phyloP scores from a whole-genome alignment of 2,888 invertebrate species.

The Eulithis prunata region DNA sequence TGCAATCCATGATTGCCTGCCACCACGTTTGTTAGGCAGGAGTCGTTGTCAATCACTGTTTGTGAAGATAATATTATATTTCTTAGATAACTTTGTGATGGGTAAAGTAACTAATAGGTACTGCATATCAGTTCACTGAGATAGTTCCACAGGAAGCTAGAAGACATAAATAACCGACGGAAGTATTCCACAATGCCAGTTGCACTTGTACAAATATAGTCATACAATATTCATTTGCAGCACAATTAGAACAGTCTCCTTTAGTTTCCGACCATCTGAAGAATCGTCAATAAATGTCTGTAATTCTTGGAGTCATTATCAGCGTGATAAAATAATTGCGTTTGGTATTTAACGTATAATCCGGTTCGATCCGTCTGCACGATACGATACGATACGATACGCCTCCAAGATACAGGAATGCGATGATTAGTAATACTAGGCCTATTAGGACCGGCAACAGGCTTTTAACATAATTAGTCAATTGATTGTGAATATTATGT shows the following conservation, averaged over 20 bases:
- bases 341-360: constrained; percentile 7
- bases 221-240: too few relatives aligned
- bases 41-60: constrained; percentile 3
- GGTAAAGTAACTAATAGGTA: constrained; percentile 1
- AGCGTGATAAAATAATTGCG: neutral
- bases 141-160: neutral
- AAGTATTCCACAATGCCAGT: too few relatives aligned
- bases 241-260: too few relatives aligned
- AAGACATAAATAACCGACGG: too few relatives aligned
- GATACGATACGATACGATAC: constrained; percentile 8
- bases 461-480: too few relatives aligned
- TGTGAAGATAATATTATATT: constrained; percentile 1
- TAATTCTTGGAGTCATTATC: constrained; percentile 1
- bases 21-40: neutral
- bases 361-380: constrained; percentile 12
- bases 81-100: constrained; percentile 3
- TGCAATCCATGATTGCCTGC: neutral
- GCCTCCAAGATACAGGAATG: neutral
- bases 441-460: neutral
- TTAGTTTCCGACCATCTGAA: too few relatives aligned
- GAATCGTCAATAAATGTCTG: too few relatives aligned
- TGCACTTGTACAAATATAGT: too few relatives aligned
- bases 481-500: too few relatives aligned
- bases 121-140: neutral
- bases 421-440: neutral